A percentile compares a stretch with the other conserved stretches of the same genome.
These are phyloP conservation scores for Hermaeophaga mercurialis DNA, from an alignment of 2,888 invertebrate species.

Conservation along the genomic window DNA sequence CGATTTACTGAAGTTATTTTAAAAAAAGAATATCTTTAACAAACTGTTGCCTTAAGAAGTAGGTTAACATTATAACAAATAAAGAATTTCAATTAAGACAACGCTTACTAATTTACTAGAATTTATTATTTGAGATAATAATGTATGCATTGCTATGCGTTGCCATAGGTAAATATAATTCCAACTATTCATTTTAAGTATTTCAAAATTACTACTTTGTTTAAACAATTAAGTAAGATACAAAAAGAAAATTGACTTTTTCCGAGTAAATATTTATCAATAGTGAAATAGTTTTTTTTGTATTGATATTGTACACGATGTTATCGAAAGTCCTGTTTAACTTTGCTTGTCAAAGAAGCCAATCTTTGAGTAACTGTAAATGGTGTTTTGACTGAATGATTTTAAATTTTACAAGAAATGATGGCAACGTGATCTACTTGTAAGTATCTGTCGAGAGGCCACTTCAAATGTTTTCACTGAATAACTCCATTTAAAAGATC, in stretches of 20 bases:
- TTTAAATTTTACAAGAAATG: slow-evolving; percentile 14
- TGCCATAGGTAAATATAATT: too few species aligned
- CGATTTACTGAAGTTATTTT: too few species aligned
- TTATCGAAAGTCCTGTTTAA: slow-evolving; percentile 11
- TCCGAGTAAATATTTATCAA: background rate
- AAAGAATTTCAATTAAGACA: too few species aligned
- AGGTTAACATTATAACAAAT: too few species aligned
- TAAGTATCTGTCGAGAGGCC: slow-evolving; percentile 8
- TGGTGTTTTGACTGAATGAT: slow-evolving; percentile 11
- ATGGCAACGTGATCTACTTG: slow-evolving; percentile 7
- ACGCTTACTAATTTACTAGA: too few species aligned
- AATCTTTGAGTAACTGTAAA: slow-evolving; percentile 11
- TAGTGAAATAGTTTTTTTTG: slow-evolving; percentile 7
- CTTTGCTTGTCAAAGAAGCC: background rate
- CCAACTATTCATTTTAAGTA: too few species aligned
- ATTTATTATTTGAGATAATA: too few species aligned
- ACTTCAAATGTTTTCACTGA: slow-evolving; percentile 9
- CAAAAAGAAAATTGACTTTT: background rate
- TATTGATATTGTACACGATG: background rate
- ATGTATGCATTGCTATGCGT: too few species aligned
- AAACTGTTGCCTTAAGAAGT: too few species aligned
- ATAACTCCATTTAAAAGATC: background rate
- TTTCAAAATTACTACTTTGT: too few species aligned
- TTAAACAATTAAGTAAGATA: background rate
- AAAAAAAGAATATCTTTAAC: too few species aligned